Percentiles rank a stretch among this genome's conserved stretches.
These are phyloP conservation scores for Nylanderia fulva DNA, from an alignment of 1,140 invertebrate genomes.

Conservation along the genomic window DNA sequence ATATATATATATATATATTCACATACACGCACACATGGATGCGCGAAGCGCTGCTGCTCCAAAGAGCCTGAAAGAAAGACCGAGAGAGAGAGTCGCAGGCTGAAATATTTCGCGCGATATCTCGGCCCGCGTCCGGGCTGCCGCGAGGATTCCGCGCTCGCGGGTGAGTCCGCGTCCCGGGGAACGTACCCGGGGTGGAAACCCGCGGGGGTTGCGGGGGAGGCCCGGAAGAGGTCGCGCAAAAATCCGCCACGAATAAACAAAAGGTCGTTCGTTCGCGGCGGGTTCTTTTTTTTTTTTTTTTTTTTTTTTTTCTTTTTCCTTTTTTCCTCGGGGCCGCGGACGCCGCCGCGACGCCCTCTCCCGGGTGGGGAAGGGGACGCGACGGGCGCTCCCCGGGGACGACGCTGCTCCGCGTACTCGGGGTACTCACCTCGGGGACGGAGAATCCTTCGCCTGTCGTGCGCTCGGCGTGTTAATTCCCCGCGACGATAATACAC, in stretches of 20 bases:
- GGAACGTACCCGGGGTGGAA: conserved; percentile 70
- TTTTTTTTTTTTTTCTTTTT: too few species aligned
- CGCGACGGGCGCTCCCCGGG: too few species aligned
- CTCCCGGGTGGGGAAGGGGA: too few species aligned
- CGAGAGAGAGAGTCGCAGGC: conserved; percentile 58
- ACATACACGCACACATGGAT: conserved; percentile 69
- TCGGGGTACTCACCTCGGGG: conserved; percentile 82
- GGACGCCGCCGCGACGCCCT: not conserved
- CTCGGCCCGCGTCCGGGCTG: conserved; percentile 33
- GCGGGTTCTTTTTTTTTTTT: conserved; percentile 65
- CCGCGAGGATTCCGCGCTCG: conserved; percentile 56
- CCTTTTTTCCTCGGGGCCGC: conserved; percentile 69
- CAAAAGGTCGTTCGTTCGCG: conserved; percentile 84
- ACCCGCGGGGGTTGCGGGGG: conserved; percentile 15
- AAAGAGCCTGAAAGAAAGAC: too few species aligned
- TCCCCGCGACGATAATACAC: too few species aligned
- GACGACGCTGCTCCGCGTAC: too few species aligned
- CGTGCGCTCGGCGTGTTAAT: too few species aligned
- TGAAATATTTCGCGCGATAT: conserved; percentile 79
- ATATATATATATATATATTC: too few species aligned
- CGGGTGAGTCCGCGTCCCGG: conserved; percentile 47
- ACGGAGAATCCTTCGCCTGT: conserved; percentile 80
- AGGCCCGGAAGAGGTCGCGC: too few species aligned
- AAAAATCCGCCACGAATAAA: conserved; percentile 83
- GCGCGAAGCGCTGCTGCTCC: conserved; percentile 72